These are phyloP conservation scores for Aleiodes alternator DNA, from an alignment of 2,888 invertebrate species.

Conservation along the genomic window DNA sequence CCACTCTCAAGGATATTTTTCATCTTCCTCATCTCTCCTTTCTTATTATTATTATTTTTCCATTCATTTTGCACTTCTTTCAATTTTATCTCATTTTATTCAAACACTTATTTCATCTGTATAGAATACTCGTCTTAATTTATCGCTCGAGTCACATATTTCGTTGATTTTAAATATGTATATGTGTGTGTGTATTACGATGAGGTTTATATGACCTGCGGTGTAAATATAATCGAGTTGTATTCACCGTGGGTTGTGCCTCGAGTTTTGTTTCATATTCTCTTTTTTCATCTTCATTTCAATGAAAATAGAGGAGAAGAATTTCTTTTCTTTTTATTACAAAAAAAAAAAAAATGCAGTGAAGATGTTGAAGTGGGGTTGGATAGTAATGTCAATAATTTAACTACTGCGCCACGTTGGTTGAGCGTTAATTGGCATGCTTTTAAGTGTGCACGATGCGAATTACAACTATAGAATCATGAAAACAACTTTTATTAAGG, in stretches of 20 bases:
- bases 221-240: slow-evolving; percentile 34
- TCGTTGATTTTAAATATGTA: slow-evolving; percentile 13
- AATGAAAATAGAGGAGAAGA: slow-evolving; percentile 1
- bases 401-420: slow-evolving; percentile 22
- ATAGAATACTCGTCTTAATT: slow-evolving; percentile 50
- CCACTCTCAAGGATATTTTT: neutral
- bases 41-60: neutral
- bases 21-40: neutral
- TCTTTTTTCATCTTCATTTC: slow-evolving; percentile 4
- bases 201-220: slow-evolving; percentile 15
- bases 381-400: slow-evolving; percentile 27
- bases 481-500: slow-evolving; percentile 27
- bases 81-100: slow-evolving; percentile 52
- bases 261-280: slow-evolving; percentile 32
- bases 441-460: slow-evolving; percentile 48
- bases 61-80: neutral
- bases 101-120: slow-evolving; percentile 44
- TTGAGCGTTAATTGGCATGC: slow-evolving; percentile 55
- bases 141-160: slow-evolving; percentile 48
- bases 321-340: neutral
- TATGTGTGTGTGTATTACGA: slow-evolving; percentile 37
- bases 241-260: slow-evolving; percentile 22
- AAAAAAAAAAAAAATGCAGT: slow-evolving; percentile 8
- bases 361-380: slow-evolving; percentile 11
- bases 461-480: slow-evolving; percentile 31